These are phyloP conservation scores for Drosophila grimshawi DNA, from an alignment of 1,140 invertebrate genomes.

Conservation along the genomic window DNA sequence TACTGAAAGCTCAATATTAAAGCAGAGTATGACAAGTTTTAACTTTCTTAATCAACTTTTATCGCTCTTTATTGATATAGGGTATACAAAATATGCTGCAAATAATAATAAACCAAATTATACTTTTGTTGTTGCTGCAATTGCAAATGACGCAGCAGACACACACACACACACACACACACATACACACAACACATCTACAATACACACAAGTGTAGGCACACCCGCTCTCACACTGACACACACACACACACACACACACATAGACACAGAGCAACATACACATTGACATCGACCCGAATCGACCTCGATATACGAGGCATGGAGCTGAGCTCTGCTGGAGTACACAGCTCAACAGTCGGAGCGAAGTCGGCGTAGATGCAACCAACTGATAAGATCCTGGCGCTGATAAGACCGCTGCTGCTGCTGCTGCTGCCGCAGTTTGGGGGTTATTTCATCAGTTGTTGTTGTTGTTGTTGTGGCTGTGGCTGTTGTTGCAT, in stretches of 20 bases:
- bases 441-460: constrained; percentile 47
- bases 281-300: constrained; percentile 25
- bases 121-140: constrained; percentile 47
- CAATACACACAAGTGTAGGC: constrained; percentile 36
- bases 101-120: constrained; percentile 40
- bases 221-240: constrained; percentile 34
- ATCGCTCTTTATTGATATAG: constrained; percentile 1
- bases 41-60: background rate
- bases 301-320: constrained; percentile 48
- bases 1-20: too few species aligned
- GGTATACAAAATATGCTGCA: constrained; percentile 36
- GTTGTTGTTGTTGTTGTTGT: constrained; percentile 22
- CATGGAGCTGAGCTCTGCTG: constrained; percentile 5
- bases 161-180: constrained; percentile 1
- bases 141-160: constrained; percentile 64
- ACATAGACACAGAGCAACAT: background rate
- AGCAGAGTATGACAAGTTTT: too few species aligned
- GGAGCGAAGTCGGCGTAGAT: constrained; percentile 45
- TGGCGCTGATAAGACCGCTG: constrained; percentile 71
- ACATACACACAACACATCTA: constrained; percentile 19
- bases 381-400: constrained; percentile 72
- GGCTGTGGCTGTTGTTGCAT: constrained; percentile 48
- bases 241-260: constrained; percentile 11
- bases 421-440: constrained; percentile 17
- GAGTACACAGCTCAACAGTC: constrained; percentile 20